Percentiles rank a stretch among this genome's conserved stretches.
Evolutionary conservation across 1,140 invertebrate genomes (phyloP).

Genomic region (Steinernema feltiae): DNA sequence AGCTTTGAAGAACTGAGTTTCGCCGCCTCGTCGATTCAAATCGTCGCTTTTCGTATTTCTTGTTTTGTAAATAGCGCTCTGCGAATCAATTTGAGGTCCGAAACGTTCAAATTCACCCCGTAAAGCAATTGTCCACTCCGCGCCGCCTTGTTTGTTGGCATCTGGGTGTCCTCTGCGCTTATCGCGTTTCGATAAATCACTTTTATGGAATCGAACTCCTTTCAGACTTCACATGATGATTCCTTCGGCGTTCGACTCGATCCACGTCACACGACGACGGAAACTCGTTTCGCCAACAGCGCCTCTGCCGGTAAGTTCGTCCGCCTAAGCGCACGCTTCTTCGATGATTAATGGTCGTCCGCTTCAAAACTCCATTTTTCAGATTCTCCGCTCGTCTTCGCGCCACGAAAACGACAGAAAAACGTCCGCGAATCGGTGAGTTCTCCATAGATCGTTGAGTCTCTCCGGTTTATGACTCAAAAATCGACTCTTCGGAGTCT

Average conservation of each 20-base stretch:
- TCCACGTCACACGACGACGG: background rate
- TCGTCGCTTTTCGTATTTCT: no score
- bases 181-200: background rate
- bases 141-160: no score
- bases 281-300: constrained; percentile 2
- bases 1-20: no score
- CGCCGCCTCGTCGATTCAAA: no score
- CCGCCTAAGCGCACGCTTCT: background rate
- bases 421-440: no score
- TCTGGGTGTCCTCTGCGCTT: no score
- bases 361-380: background rate
- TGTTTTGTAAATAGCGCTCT: no score
- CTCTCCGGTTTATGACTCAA: background rate
- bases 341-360: background rate
- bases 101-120: no score
- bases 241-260: constrained; percentile 3
- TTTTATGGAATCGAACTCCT: background rate
- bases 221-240: background rate
- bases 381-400: background rate
- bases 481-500: background rate
- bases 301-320: background rate
- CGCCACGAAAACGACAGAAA: background rate
- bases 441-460: no score
- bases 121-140: no score
- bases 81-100: no score